Base-by-base conservation (phyloP, 1,140 invertebrate species). In the Heterodera schachtii region DNA sequence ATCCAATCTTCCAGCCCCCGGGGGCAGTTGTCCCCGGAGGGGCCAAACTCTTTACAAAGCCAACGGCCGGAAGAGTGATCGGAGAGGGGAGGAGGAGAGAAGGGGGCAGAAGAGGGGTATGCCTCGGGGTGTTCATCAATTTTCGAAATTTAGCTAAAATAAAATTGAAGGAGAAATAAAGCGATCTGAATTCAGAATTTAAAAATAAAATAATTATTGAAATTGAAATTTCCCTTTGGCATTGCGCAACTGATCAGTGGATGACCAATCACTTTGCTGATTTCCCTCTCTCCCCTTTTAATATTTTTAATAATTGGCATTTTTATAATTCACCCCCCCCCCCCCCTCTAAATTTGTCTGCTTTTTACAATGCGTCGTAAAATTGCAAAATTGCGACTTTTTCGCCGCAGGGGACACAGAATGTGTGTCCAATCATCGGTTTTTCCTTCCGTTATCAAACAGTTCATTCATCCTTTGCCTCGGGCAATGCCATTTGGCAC, bases 11-110 rank as follows among this genome's bases (percentile, higher is more conserved):
- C 69, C 44, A n/a, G 7, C 67, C 67, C 8, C 41, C 69, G 41
- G 19, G 44, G 69, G 31, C 69, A 71, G 69, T 71, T 71, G 69
- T 71, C 69, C 69, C 69, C 4, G 13, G 9, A 46, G 57, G 57
- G 19, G 11, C 57, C 11, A 64, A 64, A 19, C 57, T 7, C 69
- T 71, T 71, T 71, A 71, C 69, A 71, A 64, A 46, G 41, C 69
- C 41, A 71, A 71, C 31, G 69, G 44, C 9, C 69, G 69, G 69
- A 71, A 43, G 41, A n/a, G 41, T 46, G 41, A 46, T 41, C 69
- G 21, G 69, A 31, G n/a, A 41, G 69, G 44, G 69, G 19, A 9
- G 67, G 67, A 70, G 31, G 31, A 9, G 67, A n/a, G 67, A 19
- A 70, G 67, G 67, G 41, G 67, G 67, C 31, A 31, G 31, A 31